phyloP scores from a whole-genome alignment of 2,797 vertebrate genomes.

The Pelochelys cantorii region DNA sequence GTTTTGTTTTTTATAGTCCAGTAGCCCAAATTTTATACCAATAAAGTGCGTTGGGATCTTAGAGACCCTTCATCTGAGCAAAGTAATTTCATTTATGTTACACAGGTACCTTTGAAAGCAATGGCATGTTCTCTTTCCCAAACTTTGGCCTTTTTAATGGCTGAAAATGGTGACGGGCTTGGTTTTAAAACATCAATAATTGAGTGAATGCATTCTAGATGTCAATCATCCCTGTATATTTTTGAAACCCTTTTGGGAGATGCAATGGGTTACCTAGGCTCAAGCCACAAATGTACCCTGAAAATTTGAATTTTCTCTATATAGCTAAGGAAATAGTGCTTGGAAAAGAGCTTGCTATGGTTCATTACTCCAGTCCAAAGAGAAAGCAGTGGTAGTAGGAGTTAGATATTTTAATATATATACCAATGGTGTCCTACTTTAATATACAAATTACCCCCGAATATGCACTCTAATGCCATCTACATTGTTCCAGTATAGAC shows the following conservation, averaged over 20 bases:
- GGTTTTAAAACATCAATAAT: not conserved
- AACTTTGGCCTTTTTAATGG: not conserved
- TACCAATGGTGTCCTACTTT: not conserved
- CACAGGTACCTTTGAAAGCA: not conserved
- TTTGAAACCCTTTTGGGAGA: not conserved
- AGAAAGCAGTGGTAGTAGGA: not conserved
- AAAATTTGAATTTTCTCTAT: not conserved
- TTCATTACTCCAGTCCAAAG: not conserved
- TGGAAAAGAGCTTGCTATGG: not conserved
- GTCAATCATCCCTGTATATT: not conserved
- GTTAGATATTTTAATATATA: not conserved
- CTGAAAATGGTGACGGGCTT: not conserved
- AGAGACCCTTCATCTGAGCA: not conserved
- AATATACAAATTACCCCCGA: not conserved
- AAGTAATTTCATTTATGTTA: not conserved
- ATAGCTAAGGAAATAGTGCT: not conserved
- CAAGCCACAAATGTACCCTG: not conserved
- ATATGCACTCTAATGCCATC: not conserved
- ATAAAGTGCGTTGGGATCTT: not conserved
- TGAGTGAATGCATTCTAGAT: not conserved
- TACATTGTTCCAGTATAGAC: not conserved
- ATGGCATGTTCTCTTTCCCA: not conserved
- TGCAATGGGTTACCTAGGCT: not conserved
- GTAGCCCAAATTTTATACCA: not conserved
- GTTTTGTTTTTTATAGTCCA: not conserved